A percentile compares a stretch with the other conserved stretches of the same genome.
phyloP scores from a whole-genome alignment of 2,888 invertebrate species.

The Synanthedon vespiformis region DNA sequence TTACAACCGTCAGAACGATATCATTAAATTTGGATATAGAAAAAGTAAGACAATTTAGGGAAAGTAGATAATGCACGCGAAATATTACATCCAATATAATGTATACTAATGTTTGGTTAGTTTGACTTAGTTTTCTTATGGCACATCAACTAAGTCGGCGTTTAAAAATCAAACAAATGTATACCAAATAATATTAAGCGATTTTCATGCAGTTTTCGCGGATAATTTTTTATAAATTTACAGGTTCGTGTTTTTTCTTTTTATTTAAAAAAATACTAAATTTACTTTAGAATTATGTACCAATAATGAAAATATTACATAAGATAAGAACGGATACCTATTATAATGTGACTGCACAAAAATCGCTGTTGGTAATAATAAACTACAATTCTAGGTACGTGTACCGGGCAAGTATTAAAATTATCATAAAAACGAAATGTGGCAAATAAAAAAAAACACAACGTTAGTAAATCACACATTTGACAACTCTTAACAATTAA shows the following conservation, averaged over 20 bases:
- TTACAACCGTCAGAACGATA: too few species aligned
- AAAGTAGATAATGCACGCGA: too few species aligned
- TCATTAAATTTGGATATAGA: too few species aligned
- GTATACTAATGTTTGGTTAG: not conserved
- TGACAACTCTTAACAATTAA: constrained; percentile 39
- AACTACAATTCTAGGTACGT: not conserved
- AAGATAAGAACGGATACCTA: too few species aligned
- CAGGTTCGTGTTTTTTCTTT: too few species aligned
- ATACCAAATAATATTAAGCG: too few species aligned
- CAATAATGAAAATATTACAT: too few species aligned
- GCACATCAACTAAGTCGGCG: constrained; percentile 9
- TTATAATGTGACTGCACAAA: not conserved
- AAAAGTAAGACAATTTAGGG: too few species aligned
- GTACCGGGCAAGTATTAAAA: not conserved
- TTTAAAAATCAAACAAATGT: not conserved
- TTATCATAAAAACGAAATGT: constrained; percentile 2
- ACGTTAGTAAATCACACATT: constrained; percentile 61
- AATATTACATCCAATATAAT: constrained; percentile 1
- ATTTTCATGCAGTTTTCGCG: too few species aligned
- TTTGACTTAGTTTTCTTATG: constrained; percentile 4
- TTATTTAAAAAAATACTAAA: too few species aligned
- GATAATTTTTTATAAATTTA: too few species aligned
- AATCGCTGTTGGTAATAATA: not conserved
- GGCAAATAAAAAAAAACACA: constrained; percentile 23
- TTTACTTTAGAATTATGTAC: too few species aligned